Conservation (phyloP, 2,113 vertebrate genomes). For the Pollimyrus isidori region DNA sequence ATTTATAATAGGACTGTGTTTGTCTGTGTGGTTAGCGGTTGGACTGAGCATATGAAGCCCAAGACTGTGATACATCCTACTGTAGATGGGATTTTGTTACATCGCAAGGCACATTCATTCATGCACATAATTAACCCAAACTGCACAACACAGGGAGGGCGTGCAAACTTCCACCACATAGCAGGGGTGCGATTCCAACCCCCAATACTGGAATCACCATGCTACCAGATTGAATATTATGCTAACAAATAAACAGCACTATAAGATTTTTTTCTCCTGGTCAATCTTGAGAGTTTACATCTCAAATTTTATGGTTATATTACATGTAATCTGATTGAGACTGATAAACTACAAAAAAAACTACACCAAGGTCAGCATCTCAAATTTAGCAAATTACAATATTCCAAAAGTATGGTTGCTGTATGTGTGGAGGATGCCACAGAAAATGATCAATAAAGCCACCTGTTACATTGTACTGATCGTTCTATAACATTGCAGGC, state of each 20-base stretch:
- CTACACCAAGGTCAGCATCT: not conserved
- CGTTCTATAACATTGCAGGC: not conserved
- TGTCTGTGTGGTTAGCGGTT: not conserved
- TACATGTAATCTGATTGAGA: not conserved
- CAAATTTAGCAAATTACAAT: not conserved
- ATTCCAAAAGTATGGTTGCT: not conserved
- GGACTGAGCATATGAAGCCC: not conserved
- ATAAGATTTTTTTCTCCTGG: not conserved
- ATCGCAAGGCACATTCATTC: not conserved
- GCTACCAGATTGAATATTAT: not conserved
- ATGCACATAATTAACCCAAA: not conserved
- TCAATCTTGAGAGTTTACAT: not conserved
- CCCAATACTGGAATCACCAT: not conserved
- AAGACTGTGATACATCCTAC: not conserved
- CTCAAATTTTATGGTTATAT: not conserved
- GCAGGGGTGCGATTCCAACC: not conserved
- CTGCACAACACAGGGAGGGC: not conserved
- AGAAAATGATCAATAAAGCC: not conserved
- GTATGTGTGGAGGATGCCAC: not conserved
- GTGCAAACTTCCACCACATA: not conserved
- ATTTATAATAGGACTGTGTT: not conserved
- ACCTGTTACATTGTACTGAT: not conserved
- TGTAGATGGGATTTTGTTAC: not conserved
- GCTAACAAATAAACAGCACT: not conserved
- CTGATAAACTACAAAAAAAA: not conserved